phyloP scores from a whole-genome alignment of 2,113 vertebrate species.

The Podarcis raffonei region DNA sequence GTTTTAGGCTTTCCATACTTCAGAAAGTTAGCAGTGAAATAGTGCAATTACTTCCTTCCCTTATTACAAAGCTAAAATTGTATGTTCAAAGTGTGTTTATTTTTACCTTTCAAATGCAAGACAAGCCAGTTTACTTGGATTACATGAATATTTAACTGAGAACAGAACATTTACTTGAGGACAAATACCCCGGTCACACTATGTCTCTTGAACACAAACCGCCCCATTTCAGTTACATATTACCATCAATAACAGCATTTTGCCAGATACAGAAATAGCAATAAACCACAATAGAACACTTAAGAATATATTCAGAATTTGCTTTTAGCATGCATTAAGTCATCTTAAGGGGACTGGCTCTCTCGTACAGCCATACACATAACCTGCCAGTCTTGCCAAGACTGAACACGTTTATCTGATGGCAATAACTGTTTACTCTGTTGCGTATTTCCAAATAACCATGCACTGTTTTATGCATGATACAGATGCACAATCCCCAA shows the following conservation, averaged over 20 bases:
- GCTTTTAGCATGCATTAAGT: neutral
- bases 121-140: neutral
- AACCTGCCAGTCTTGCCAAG: neutral
- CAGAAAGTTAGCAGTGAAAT: neutral
- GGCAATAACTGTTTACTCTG: neutral
- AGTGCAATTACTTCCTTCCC: neutral
- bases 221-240: neutral
- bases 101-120: neutral
- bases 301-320: neutral
- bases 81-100: neutral
- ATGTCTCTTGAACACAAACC: neutral
- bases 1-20: neutral
- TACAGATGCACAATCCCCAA: neutral
- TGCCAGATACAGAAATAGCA: neutral
- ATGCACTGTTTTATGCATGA: neutral
- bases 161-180: neutral
- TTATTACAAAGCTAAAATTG: neutral
- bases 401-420: neutral
- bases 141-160: constrained; percentile 1
- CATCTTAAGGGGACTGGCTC: neutral
- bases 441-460: neutral
- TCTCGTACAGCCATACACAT: no score
- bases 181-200: neutral
- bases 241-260: neutral
- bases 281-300: neutral